Base-by-base conservation (phyloP, 2,113 vertebrate genomes). In the Andinoacara biseriatus region DNA sequence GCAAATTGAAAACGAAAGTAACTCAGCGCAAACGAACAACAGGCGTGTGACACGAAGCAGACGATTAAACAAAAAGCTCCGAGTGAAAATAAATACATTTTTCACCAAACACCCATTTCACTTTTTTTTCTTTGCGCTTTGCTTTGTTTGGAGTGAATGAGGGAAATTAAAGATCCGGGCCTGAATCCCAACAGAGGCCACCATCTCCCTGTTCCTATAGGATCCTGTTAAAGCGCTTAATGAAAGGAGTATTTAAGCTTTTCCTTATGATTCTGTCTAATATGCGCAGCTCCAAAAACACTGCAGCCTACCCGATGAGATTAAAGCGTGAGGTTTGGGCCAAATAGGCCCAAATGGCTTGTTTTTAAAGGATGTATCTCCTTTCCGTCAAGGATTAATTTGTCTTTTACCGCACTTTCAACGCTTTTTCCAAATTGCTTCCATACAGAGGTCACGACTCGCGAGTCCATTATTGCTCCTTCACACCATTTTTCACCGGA, bases 371-470 rank as follows among this genome's bases (percentile, higher is more conserved):
- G 91, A 90, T 85, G 90, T 87, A 90, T 94, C 91, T 90, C 84
- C 90, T 94, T 94, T 93, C 87, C 80, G 85, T 81, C 76, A 10
- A 82, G 43, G 57, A 90, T 89, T 93, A 89, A 94, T 95, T 92
- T 90, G 84, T 94, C 90, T 91, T 90, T 90, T 86, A 57, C 18
- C 38, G 57, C 89, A 63, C 87, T 86, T 93, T 81, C 60, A 79
- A 5, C n/a, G 31, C 76, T 31, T 76, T 81, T 33, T 38, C 74
- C 22, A 91, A 95, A 95, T 94, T 93, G 92, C 88, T 91, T 93
- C 90, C 93, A 94, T 91, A 24, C 91, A 87, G 82, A 90, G 94
- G 94, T 94, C 95, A 94, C 75, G 82, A 90, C 90, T 89, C 86
- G 5, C 52, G 26, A 14, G 2, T 74, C 87, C 91, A 85, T 94